Evolutionary conservation across 2,888 invertebrate species (phyloP), one percentile per base, ranked within the genome.

Genomic region (Girardia tigrina): DNA sequence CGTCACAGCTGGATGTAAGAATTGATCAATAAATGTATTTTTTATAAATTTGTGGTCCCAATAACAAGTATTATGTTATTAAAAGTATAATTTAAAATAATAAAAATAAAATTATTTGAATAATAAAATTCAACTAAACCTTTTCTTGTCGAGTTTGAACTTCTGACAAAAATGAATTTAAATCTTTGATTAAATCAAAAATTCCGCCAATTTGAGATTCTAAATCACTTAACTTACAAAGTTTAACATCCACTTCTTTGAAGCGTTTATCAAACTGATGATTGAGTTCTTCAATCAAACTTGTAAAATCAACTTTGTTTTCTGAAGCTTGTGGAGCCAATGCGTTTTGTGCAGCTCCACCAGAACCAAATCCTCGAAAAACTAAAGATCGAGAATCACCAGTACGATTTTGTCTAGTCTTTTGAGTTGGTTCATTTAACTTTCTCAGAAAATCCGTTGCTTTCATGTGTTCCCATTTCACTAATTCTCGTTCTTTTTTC

Each of bases 401-500:
- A 0, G 70, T 74, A 16, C 76, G 74, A 14, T 72, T 36, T 56
- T 73, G 42, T n/a, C 77, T 72, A 20, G 73, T 42, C 69, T 77
- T 77, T 27, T 42, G 23, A 8, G 74, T 69, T 0, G 71, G 29
- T 69, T 77, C 77, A 28, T 76, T 74, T 28, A 76, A 56, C n/a
- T 80, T 79, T 29, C 81, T 79, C 42, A 81, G 78, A 76, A 81
- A 84, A 6, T 81, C 80, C 75, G 82, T 83, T 1, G 82, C 82
- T 72, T 82, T 82, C 74, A 82, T 79, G 77, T 82, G 81, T 77
- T 84, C 84, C 84, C 84, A 84, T 76, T 83, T 80, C 0, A 81
- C 79, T 73, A 84, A 75, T 70, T 77, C 77, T 6, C 77, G 74
- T 70, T 77, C 77, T 76, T 83, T 79, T 42, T 80, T 80, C 72